Percentiles rank a stretch among this genome's conserved stretches.
Conservation (phyloP, 2,113 vertebrate species). For the Condylura cristata region DNA sequence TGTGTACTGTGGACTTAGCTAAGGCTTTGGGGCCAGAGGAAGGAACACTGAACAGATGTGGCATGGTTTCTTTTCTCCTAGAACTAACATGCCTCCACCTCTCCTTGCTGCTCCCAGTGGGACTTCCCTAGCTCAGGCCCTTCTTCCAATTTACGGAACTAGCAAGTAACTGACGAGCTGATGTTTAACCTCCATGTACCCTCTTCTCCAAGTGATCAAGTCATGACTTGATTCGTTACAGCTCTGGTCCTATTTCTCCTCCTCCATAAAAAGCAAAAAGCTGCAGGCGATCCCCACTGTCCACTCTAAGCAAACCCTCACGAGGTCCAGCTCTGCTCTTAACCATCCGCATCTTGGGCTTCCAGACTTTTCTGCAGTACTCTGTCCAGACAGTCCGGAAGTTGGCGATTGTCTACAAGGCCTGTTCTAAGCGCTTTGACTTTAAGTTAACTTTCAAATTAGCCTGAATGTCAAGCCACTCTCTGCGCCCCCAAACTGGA, state of each 20-base stretch:
- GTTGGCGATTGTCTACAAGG: neutral
- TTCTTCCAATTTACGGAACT: neutral
- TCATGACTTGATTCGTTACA: neutral
- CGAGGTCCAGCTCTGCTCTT: neutral
- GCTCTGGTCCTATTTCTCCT: neutral
- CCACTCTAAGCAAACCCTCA: neutral
- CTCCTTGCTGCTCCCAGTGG: neutral
- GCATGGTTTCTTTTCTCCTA: neutral
- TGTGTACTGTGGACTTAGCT: neutral
- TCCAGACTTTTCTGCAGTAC: neutral
- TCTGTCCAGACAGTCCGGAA: neutral
- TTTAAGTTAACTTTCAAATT: no score
- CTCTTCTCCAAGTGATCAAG: neutral
- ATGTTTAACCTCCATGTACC: neutral
- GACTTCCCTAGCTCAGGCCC: no score
- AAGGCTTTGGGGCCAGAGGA: neutral
- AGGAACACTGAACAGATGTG: neutral
- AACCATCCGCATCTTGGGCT: rapidly evolving
- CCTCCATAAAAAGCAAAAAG: neutral
- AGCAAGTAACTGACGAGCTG: neutral
- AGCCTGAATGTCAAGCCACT: neutral
- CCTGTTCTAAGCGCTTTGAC: neutral
- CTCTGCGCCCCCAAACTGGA: neutral
- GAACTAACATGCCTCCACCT: neutral
- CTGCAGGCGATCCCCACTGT: neutral